Percentiles rank a stretch among this genome's conserved stretches.
These are phyloP conservation scores for Salticus scenicus DNA, from an alignment of 2,888 invertebrate species.

Conservation along the genomic window DNA sequence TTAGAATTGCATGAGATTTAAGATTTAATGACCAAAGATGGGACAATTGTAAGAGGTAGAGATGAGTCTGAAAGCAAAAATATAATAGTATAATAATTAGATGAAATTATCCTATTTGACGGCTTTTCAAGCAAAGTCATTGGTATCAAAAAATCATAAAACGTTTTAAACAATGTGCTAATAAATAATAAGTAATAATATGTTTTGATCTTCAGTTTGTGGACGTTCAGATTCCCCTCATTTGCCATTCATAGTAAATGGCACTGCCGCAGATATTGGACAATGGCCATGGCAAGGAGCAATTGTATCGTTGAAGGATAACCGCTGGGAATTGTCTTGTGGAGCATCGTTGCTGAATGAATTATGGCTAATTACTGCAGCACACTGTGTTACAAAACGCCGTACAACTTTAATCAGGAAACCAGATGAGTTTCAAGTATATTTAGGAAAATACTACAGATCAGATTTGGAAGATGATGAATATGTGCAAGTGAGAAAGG, in stretches of 20 bases:
- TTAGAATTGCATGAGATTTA: too few species aligned
- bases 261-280: slow-evolving; percentile 70
- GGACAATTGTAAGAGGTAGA: too few species aligned
- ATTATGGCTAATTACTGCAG: slow-evolving; percentile 71
- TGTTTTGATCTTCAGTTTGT: slow-evolving; percentile 69
- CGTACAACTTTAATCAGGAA: slow-evolving; percentile 41
- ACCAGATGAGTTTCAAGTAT: slow-evolving; percentile 67
- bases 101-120: too few species aligned
- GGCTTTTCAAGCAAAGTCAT: too few species aligned
- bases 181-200: too few species aligned
- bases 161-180: too few species aligned
- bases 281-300: slow-evolving; percentile 73
- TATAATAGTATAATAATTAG: too few species aligned
- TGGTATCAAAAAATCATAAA: too few species aligned
- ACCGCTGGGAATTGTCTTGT: slow-evolving; percentile 70
- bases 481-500: slow-evolving; percentile 69
- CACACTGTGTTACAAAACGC: slow-evolving; percentile 71
- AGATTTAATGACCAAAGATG: too few species aligned
- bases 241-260: slow-evolving; percentile 71
- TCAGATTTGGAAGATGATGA: slow-evolving; percentile 70
- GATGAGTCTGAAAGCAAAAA: too few species aligned
- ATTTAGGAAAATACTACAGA: slow-evolving; percentile 72
- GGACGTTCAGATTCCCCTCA: slow-evolving; percentile 71
- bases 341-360: slow-evolving; percentile 71
- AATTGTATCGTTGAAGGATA: slow-evolving; percentile 50